Conservation (phyloP, 1,140 invertebrate genomes). For the Pseudachorutes palmiensis region DNA sequence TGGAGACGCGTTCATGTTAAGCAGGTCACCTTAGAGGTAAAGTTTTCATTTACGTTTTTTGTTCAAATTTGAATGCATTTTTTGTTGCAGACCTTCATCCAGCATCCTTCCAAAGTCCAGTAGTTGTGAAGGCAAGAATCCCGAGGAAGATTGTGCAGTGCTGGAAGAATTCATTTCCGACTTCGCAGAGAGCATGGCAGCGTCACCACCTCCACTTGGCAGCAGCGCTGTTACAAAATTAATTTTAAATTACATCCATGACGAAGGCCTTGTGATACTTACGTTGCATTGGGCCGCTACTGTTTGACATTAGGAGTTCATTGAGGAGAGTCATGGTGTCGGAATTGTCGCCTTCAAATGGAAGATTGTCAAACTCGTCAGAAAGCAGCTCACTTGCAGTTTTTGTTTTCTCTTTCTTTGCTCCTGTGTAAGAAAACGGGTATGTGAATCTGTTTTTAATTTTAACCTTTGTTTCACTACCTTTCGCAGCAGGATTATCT, state of each 20-base stretch:
- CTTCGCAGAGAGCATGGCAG: not conserved
- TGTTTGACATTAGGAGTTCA: no score
- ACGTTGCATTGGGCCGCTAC: no score
- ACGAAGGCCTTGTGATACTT: no score
- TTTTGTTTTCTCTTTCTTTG: constrained; percentile 34
- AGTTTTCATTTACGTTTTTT: constrained; percentile 15
- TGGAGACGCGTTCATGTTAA: constrained; percentile 7
- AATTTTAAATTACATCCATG: no score
- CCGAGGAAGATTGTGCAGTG: constrained; percentile 6
- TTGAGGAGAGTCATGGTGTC: constrained; percentile 40
- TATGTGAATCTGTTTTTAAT: not conserved
- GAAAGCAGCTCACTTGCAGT: constrained; percentile 31
- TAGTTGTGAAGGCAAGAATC: constrained; percentile 47
- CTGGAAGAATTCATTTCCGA: constrained; percentile 8
- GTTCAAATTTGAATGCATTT: no score
- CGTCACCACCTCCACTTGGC: not conserved
- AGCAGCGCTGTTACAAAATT: not conserved
- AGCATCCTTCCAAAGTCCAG: constrained; percentile 42
- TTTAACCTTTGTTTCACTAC: not conserved
- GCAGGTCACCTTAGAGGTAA: not conserved
- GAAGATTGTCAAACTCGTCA: constrained; percentile 30
- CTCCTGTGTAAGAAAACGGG: not conserved
- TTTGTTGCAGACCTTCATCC: not conserved
- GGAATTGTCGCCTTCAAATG: constrained; percentile 25
- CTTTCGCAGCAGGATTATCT: not conserved